Base-by-base conservation (phyloP, 2,888 invertebrate genomes). In the Mythimna impura region DNA sequence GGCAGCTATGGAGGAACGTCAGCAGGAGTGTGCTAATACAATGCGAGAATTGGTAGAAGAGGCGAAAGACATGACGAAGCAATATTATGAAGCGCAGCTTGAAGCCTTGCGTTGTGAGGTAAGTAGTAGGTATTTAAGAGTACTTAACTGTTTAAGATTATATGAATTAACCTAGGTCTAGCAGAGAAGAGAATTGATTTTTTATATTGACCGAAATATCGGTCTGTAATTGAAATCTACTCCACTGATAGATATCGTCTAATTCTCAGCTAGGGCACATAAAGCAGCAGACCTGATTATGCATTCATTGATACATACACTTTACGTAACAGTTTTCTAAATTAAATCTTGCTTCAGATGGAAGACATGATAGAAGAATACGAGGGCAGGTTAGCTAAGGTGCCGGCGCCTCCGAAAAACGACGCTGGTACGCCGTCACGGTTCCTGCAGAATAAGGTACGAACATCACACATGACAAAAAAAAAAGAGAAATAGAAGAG, bases 281-380 rank as follows among this genome's bases (percentile, higher is more conserved):
- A 10, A 43, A 2, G 12, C 43, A 40, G 40, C 47, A 47, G 5
- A 47, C 17, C 22, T 34, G 9, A 34, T 50, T 30, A 2, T 50
- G 25, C 8, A 8, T 17, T n/a, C 1, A 54, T 54, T 2, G 10
- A 25, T 40, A 25, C 54, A 8, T 8, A 17, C 12, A 40, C 8
- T 25, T 14, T 57, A 40, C 9, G 5, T 20, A 20, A 36, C 34
- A 54, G 22, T 8, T 43, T 30, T 43, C 5, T 58, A 14, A 60
- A 43, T 8, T 30, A 2, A 25, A 36, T 62, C 12, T 20, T 55
- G 43, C 36, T 71, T 14, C 20, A 95, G 95, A 94, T 93, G 90
- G 90, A 93, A 1, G 94, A 94, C 12, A 90, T 93, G 90, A 79
- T 75, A 2, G 94, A 95, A 69, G 95, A 95, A 54, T 93, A 94